Evolutionary conservation across 2,797 vertebrate species (phyloP), one percentile per base, ranked within the genome.

Genomic region (Kryptopterus vitreolus): DNA sequence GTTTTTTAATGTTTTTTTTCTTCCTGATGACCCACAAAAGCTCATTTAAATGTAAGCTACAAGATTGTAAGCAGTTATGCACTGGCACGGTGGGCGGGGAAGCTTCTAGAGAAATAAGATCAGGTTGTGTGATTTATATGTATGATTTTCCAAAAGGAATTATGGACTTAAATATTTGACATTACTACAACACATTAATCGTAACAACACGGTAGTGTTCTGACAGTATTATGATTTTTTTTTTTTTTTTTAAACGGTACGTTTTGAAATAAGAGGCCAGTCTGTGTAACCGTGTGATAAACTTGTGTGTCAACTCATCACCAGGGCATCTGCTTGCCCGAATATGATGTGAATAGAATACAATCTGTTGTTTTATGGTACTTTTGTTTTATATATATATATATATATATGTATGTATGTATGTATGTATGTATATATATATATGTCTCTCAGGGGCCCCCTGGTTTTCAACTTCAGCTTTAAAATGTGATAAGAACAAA

Each of bases 391-490:
- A 22, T 22, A 1, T n/a, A 12, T 33, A 52, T 33, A 4, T 24
- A 8, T 46, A 15, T 29, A 59, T 53, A 55, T 29, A 10, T 58
- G 11, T 24, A n/a, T 57, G 9, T 24, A 22, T n/a, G 3, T 29
- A 59, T 53, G 48, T 29, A 10, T 58, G 11, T 24, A n/a, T 57
- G 9, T 24, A 22, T n/a, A 10, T n/a, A n/a, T 43, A 58, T 80
- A 79, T 81, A 65, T 35, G 77, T 58, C 73, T 75, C 85, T 86
- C 85, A 86, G 83, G 80, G 74, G 58, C 55, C 63, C 57, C 57
- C 26, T 16, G 38, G 63, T 38, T 59, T 63, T 78, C 48, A 52
- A 50, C 29, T 43, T 52, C n/a, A 61, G 22, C 43, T 46, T 62
- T 11, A 48, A 68, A 66, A 35, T 66, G 68, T 72, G 69, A 82